Conservation (phyloP, 1,140 invertebrate species). For the Anastrepha ludens region DNA sequence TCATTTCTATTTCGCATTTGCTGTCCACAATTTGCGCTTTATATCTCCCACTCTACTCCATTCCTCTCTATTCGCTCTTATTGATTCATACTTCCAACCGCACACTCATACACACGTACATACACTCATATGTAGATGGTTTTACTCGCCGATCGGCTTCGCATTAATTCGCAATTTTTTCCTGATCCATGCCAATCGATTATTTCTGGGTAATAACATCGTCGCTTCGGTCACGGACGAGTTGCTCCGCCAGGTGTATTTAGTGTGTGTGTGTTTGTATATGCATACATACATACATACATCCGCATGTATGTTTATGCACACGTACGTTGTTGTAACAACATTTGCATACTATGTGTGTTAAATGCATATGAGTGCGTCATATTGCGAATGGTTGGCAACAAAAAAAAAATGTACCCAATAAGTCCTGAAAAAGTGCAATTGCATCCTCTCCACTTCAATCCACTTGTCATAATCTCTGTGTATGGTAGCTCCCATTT, state of each 20-base stretch:
- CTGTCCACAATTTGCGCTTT: slow-evolving; percentile 11
- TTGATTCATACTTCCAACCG: not conserved
- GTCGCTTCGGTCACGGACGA: slow-evolving; percentile 9
- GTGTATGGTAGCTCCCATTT: not conserved
- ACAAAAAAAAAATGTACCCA: not conserved
- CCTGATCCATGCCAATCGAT: slow-evolving; percentile 46
- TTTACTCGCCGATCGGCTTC: not conserved
- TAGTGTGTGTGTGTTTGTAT: not conserved
- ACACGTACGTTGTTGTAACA: not conserved
- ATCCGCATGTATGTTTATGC: not conserved
- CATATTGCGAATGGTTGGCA: too few species aligned
- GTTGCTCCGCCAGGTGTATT: slow-evolving; percentile 14
- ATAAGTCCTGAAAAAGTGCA: slow-evolving; percentile 5
- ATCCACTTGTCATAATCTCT: slow-evolving; percentile 7
- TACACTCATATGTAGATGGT: not conserved
- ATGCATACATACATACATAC: not conserved
- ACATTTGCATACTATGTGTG: slow-evolving; percentile 39
- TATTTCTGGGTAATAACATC: slow-evolving; percentile 51
- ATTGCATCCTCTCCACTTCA: not conserved
- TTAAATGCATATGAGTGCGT: not conserved
- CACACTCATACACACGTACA: too few species aligned
- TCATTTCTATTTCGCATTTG: slow-evolving; percentile 4
- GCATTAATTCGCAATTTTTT: slow-evolving; percentile 49
- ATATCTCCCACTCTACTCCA: not conserved
- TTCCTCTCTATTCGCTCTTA: not conserved